Evolutionary conservation across 2,113 vertebrate species (phyloP).

Genomic region (Zosterops pallidus): DNA sequence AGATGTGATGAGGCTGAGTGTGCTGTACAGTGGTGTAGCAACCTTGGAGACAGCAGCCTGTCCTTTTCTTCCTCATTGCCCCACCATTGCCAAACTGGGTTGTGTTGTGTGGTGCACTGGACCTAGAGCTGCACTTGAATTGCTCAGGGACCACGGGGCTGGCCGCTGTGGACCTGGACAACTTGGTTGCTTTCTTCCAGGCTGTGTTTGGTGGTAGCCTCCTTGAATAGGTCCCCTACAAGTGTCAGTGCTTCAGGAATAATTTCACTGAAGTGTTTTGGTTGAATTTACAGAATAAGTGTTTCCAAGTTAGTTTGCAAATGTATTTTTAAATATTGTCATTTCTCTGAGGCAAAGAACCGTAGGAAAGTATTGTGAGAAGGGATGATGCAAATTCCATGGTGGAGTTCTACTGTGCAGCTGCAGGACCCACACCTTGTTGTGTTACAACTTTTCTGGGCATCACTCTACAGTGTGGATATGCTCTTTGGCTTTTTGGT

Average conservation of each 20-base stretch:
- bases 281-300: not conserved
- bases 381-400: accelerated
- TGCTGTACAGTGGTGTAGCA: no score
- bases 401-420: not conserved
- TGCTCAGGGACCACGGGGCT: not conserved
- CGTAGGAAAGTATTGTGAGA: not conserved
- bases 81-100: not conserved
- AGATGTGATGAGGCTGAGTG: not conserved
- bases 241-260: accelerated
- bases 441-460: not conserved
- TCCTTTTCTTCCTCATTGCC: not conserved
- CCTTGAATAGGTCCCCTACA: not conserved
- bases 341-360: not conserved
- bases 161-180: not conserved
- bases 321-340: not conserved
- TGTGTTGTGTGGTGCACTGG: not conserved
- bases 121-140: no score
- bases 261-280: not conserved
- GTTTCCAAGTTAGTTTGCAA: not conserved
- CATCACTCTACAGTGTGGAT: not conserved
- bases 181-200: not conserved
- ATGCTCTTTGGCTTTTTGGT: not conserved
- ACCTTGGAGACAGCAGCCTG: not conserved
- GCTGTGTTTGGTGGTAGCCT: not conserved
- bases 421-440: not conserved